Percentiles rank a stretch among this genome's conserved stretches.
Evolutionary conservation across 2,888 invertebrate genomes (phyloP).

Genomic region (Synergus japonicus): DNA sequence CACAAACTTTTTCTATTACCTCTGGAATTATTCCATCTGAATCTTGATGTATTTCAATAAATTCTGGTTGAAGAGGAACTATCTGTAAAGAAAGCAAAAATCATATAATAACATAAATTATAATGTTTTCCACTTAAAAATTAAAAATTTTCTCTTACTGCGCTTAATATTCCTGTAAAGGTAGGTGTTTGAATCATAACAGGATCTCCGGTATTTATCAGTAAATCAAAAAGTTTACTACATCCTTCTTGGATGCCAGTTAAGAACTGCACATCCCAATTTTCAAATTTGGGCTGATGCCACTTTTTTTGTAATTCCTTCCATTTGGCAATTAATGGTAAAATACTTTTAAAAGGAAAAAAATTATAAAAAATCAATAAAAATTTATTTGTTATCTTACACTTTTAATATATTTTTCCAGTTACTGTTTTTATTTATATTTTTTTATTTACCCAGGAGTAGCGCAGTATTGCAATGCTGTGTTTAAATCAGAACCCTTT

Average conservation of each 20-base stretch:
- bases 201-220: conserved; percentile 83
- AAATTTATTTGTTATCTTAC: too few relatives aligned
- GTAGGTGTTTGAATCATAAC: conserved; percentile 84
- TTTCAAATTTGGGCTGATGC: conserved; percentile 82
- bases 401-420: too few relatives aligned
- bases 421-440: conserved; percentile 8
- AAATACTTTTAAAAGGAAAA: conserved; percentile 77
- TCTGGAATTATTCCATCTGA: conserved; percentile 83
- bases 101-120: too few relatives aligned
- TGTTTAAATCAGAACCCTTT: conserved; percentile 80
- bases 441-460: conserved; percentile 80
- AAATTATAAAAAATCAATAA: background rate
- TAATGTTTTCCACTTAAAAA: too few relatives aligned
- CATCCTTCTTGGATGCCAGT: conserved; percentile 88
- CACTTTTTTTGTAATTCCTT: conserved; percentile 81
- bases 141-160: conserved; percentile 63
- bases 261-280: conserved; percentile 83
- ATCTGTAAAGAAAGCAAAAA: conserved; percentile 78
- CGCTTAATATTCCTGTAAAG: conserved; percentile 82
- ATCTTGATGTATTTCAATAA: conserved; percentile 84
- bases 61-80: conserved; percentile 81
- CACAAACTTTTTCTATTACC: conserved; percentile 80
- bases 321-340: conserved; percentile 80
- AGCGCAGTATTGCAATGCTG: conserved; percentile 86
- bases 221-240: conserved; percentile 85